These are phyloP conservation scores for Dicyrtomina minuta DNA, from an alignment of 2,888 invertebrate genomes.

Conservation along the genomic window DNA sequence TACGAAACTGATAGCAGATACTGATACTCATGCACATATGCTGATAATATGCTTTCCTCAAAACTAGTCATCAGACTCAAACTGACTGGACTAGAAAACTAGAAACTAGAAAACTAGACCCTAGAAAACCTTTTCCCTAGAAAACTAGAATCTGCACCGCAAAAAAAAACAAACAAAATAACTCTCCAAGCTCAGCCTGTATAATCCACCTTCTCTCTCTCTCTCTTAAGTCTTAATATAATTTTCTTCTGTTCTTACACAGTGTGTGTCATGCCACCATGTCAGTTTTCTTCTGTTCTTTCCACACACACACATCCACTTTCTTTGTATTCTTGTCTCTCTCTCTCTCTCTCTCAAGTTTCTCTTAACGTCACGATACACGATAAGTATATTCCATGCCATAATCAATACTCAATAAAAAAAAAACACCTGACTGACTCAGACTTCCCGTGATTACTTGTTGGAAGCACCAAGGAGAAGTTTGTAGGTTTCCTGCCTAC, in stretches of 20 bases:
- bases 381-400: too few species aligned
- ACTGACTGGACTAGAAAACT: neutral
- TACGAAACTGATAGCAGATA: too few species aligned
- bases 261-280: neutral
- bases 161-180: neutral
- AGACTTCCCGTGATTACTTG: too few species aligned
- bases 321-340: neutral
- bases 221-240: neutral
- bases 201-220: neutral
- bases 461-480: too few species aligned
- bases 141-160: too few species aligned
- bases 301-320: neutral
- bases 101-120: too few species aligned
- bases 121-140: too few species aligned
- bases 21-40: neutral
- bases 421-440: too few species aligned
- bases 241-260: neutral
- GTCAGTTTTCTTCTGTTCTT: neutral
- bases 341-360: neutral
- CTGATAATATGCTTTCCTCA: neutral
- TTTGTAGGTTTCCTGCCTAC: too few species aligned
- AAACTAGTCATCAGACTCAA: neutral
- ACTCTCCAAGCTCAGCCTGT: neutral
- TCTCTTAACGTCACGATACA: too few species aligned
- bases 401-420: too few species aligned